Conservation (phyloP, 2,113 vertebrate genomes). For the Pseudopodoces humilis region DNA sequence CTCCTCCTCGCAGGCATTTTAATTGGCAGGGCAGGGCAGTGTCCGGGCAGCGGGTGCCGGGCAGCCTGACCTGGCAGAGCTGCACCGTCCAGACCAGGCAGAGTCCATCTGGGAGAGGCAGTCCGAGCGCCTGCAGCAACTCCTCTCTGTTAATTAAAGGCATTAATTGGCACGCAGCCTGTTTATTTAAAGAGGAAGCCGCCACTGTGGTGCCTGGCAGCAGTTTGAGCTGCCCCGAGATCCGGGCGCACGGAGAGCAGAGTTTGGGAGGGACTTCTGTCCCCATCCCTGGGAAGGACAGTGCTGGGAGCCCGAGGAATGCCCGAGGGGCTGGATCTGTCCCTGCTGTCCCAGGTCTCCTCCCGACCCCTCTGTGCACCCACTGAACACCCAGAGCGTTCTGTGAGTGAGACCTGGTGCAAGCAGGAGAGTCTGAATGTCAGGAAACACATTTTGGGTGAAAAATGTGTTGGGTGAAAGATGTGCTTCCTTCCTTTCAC, state of each 20-base stretch:
- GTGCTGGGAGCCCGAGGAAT: accelerated
- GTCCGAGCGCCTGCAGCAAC: background rate
- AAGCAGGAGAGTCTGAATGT: background rate
- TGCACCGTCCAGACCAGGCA: background rate
- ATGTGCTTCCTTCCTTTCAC: accelerated
- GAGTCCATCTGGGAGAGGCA: constrained; percentile 23
- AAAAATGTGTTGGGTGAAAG: background rate
- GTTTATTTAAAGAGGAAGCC: background rate
- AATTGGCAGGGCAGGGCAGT: background rate
- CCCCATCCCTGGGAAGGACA: accelerated
- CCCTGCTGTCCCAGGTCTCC: background rate
- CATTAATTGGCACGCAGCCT: constrained; percentile 43
- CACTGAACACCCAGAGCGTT: accelerated
- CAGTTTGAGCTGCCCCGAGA: background rate
- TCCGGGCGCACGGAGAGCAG: background rate
- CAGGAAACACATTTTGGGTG: background rate
- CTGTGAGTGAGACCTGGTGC: accelerated
- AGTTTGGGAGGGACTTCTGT: background rate
- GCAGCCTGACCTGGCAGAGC: background rate
- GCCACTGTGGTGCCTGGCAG: background rate
- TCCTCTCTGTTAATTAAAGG: constrained; percentile 35
- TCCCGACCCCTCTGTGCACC: background rate
- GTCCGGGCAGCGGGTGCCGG: background rate
- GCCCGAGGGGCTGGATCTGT: background rate
- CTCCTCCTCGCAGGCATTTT: background rate